phyloP scores from a whole-genome alignment of 2,797 vertebrate species.

The Crocodylus rhombifer region DNA sequence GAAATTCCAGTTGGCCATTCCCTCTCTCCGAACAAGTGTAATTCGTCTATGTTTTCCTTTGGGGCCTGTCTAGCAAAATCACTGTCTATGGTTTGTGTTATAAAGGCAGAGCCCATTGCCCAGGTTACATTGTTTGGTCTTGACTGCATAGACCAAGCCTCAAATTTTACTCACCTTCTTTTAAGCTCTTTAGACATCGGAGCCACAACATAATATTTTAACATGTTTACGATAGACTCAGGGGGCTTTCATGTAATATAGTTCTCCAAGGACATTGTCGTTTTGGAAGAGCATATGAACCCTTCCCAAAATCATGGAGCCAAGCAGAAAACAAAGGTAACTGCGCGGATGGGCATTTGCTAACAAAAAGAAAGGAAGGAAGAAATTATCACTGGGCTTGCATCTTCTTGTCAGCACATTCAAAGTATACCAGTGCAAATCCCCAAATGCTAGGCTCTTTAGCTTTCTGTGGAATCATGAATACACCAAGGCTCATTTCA shows the following conservation, averaged over 20 bases:
- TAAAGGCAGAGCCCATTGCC: not conserved
- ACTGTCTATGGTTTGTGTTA: fast-evolving
- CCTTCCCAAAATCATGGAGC: not conserved
- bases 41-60: not conserved
- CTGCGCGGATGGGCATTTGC: fast-evolving
- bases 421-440: not conserved
- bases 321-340: not conserved
- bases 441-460: not conserved
- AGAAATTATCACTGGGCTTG: not conserved
- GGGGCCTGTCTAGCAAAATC: slow-evolving; percentile 16
- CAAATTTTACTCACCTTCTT: not conserved
- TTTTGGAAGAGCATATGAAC: not conserved
- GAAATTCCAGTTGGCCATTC: not conserved
- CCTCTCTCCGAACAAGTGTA: not conserved
- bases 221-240: not conserved
- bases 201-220: fast-evolving
- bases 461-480: not conserved
- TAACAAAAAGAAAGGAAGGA: not conserved
- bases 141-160: not conserved
- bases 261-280: not conserved
- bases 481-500: not conserved
- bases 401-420: not conserved
- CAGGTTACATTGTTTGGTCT: not conserved
- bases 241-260: not conserved
- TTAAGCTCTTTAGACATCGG: not conserved